Evolutionary conservation across 1,140 invertebrate species (phyloP), one percentile per base, ranked within the genome.

Genomic region (Brachionus rotundiformis): DNA sequence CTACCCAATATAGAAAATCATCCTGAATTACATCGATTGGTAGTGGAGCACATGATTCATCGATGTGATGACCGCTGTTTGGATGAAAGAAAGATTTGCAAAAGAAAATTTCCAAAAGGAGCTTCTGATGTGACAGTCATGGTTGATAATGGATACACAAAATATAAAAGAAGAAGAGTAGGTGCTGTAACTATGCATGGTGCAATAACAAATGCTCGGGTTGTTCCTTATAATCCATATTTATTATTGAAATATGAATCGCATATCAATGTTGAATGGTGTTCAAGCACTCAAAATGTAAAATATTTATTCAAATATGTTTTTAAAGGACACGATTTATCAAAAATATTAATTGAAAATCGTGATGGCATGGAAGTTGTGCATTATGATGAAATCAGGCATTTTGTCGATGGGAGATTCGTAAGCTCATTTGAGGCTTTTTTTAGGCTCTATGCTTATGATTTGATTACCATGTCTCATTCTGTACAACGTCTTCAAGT

Each of bases 281-380:
- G 83, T 31, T 61, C 11, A 7, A 83, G 80, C n/a, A 11, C 79
- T 0, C 82, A 83, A 7, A 65, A 33, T 19, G 82, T 83, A 25
- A 84, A 84, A 29, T 89, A 86, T 54, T 85, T 84, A 85, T 89
- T 54, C 82, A 84, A 39, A 85, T 89, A 68, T 86, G 85, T 83
- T 82, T 85, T 84, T 83, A 84, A 83, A 84, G 89, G 87, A 84
- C 84, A 82, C 23, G 76, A 82, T 54, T 36, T 27, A 13, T 59
- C 49, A 8, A 68, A 79, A 16, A 19, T 82, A 13, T 7, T 13
- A 33, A 54, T 61, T 13, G 5, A 54, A 0, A 19, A 29, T 7
- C 7, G 8, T 7, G 23, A 27, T 41, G 27, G 23, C 13, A 7
- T 47, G 3, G 13, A 29, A 10, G 6, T 27, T 0, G 4, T 75